A percentile compares a stretch with the other conserved stretches of the same genome.
phyloP scores from a whole-genome alignment of 1,140 invertebrate species.

The Ostrea edulis region DNA sequence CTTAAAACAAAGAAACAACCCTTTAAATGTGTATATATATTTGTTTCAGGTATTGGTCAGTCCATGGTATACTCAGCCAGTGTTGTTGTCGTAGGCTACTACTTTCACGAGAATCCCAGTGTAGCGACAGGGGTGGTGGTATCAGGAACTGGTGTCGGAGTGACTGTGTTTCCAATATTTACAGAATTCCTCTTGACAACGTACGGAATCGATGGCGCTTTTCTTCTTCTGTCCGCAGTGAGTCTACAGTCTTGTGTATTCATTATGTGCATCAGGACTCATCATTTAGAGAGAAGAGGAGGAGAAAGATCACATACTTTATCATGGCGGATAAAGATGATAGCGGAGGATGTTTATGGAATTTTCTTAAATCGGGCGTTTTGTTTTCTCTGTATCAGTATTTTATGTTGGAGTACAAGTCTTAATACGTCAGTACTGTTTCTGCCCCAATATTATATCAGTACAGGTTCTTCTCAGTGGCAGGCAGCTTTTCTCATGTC shows the following conservation, averaged over 20 bases:
- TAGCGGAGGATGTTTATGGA: not conserved
- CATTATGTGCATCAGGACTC: not conserved
- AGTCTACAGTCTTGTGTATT: constrained; percentile 41
- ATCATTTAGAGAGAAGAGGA: constrained; percentile 2
- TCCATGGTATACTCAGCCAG: constrained; percentile 31
- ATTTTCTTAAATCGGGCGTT: constrained; percentile 8
- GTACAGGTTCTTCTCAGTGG: constrained; percentile 20
- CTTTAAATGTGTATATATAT: not conserved
- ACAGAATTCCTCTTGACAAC: constrained; percentile 7
- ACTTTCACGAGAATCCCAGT: constrained; percentile 10
- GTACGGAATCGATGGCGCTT: constrained; percentile 33
- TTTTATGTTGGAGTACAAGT: constrained; percentile 44
- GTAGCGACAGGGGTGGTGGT: constrained; percentile 43
- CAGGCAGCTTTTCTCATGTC: constrained; percentile 42
- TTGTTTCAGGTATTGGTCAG: constrained; percentile 35
- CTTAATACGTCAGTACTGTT: not conserved
- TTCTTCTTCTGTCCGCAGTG: constrained; percentile 28
- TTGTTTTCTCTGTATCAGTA: constrained; percentile 38
- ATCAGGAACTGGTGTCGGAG: constrained; percentile 12
- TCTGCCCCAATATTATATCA: constrained; percentile 21
- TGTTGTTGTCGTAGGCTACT: constrained; percentile 35
- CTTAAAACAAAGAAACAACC: not conserved
- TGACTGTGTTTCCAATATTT: constrained; percentile 32
- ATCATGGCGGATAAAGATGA: not conserved
- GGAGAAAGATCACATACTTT: not conserved